Conservation (phyloP, 1,140 invertebrate genomes). For the Lepidurus packardi region DNA sequence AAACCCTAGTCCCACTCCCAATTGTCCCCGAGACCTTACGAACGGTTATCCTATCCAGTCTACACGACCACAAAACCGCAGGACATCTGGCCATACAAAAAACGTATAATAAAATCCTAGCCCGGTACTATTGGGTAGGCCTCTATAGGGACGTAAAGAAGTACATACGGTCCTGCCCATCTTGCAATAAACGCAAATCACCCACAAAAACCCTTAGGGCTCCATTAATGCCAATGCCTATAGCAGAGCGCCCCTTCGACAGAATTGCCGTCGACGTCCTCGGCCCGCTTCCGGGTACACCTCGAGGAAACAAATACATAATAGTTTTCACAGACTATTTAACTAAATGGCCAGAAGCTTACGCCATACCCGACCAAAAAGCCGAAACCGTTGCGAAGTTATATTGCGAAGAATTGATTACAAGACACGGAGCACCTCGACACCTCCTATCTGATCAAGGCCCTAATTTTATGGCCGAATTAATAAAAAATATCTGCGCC, state of each 20-base stretch:
- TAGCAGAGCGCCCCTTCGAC: conserved; percentile 13
- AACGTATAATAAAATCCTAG: no score
- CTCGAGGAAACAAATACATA: conserved; percentile 22
- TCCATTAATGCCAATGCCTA: conserved; percentile 26
- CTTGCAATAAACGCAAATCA: neutral
- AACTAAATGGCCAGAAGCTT: conserved; percentile 24
- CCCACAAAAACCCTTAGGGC: neutral
- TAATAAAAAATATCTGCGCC: conserved; percentile 36
- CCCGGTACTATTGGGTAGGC: conserved; percentile 24
- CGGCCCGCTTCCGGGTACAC: conserved; percentile 20
- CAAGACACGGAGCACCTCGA: neutral
- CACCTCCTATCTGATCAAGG: neutral
- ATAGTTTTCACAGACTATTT: conserved; percentile 17
- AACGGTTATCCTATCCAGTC: no score
- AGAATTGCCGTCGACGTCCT: conserved; percentile 20
- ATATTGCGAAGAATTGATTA: conserved; percentile 60
- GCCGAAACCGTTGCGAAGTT: conserved; percentile 58
- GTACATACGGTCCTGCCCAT: neutral
- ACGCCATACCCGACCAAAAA: conserved; percentile 43
- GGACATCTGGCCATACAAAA: no score
- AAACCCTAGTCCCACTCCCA: no score
- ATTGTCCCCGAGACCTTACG: no score
- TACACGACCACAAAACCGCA: no score
- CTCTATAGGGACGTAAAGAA: conserved; percentile 22
- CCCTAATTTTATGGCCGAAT: neutral